A percentile compares a stretch with the other conserved stretches of the same genome.
Conservation (phyloP, 2,113 vertebrate species). For the Rynchops niger region DNA sequence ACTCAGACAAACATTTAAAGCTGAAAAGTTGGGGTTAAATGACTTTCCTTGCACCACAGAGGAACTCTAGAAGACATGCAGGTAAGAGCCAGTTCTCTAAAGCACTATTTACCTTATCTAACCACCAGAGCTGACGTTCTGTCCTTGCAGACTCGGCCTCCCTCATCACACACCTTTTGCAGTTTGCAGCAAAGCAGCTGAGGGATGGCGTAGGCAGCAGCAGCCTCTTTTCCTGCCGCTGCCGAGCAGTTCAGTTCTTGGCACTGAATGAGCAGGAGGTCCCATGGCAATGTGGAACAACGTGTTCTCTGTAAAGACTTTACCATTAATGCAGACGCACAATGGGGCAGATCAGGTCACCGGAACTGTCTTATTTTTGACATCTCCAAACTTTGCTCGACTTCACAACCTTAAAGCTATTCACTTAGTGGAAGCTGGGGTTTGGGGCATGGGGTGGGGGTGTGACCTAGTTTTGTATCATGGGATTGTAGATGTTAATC, state of each 20-base stretch:
- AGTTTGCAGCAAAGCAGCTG: background rate
- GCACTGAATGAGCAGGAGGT: background rate
- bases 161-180: background rate
- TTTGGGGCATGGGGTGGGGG: background rate
- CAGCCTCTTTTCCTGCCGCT: background rate
- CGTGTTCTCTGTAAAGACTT: background rate
- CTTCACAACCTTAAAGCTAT: background rate
- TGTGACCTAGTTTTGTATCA: accelerated
- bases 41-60: background rate
- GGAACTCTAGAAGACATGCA: background rate
- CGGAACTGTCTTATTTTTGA: background rate
- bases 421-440: background rate
- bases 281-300: accelerated
- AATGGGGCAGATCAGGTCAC: background rate
- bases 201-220: background rate
- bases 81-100: background rate
- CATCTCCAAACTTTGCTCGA: background rate
- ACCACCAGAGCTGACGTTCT: background rate
- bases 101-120: background rate
- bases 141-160: background rate
- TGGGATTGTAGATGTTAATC: background rate
- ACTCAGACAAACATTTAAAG: background rate
- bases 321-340: background rate
- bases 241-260: background rate
- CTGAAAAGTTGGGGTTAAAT: background rate